Base-by-base conservation (phyloP, 1,140 invertebrate species). In the Zophobas atratus region DNA sequence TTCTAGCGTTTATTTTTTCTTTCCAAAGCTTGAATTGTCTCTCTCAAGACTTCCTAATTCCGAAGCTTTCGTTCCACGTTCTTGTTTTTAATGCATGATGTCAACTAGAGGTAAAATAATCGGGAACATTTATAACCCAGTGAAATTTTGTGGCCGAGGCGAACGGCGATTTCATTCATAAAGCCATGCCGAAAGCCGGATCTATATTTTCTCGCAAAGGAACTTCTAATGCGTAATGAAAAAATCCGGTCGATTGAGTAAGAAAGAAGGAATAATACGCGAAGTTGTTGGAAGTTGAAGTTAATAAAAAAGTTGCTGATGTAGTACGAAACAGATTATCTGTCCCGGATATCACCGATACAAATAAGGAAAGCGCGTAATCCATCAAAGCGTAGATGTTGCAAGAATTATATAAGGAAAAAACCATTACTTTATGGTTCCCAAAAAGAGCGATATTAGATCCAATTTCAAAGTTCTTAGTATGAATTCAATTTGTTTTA, bases 401-500 rank as follows among this genome's bases (percentile, higher is more conserved):
- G 57, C 57, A 63, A 67, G 43, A 67, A 67, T 67, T 67, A 67
- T 41, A 67, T 67, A 43, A 46, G 60, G 60, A 6, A 60, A 55
- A 67, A 67, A 67, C 38, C 39, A 67, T 67, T 67, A 67, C n/a
- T 46, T 67, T 67, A 43, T 67, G 38, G 60, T 6, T 41, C 39
- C 41, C 35, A 72, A 72, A 72, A 72, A 72, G 51, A 72, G 36
- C 36, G 70, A 72, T 72, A 53, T 72, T 72, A 53, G 70, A 72
- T 72, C 70, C 70, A 72, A 72, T 72, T 72, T 72, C 46, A 56
- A 72, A 72, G 70, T 72, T 72, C 51, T 72, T 56, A 56, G 70
- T 51, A 72, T 72, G 70, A 72, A 72, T 72, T 72, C 70, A 72
- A 72, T 72, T 72, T 72, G 51, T 72, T 72, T 72, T 72, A 72